These are phyloP conservation scores for Himalopsyche tibetana DNA, from an alignment of 2,888 invertebrate species.

Conservation along the genomic window DNA sequence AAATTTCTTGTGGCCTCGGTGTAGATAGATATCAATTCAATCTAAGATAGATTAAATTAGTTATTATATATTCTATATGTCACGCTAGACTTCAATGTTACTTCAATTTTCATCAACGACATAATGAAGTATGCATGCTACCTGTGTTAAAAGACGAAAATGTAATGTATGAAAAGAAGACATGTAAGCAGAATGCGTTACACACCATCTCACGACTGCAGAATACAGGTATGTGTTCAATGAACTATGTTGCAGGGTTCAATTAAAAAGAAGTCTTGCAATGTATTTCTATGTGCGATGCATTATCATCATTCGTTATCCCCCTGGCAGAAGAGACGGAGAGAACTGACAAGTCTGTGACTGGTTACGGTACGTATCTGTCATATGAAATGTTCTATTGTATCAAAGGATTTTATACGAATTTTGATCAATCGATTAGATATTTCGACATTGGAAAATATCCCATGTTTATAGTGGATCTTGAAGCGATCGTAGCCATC, in stretches of 20 bases:
- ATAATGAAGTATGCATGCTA: too few relatives aligned
- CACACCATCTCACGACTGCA: too few relatives aligned
- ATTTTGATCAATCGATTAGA: neutral
- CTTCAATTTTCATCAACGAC: too few relatives aligned
- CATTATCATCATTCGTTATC: neutral
- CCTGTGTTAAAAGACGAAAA: too few relatives aligned
- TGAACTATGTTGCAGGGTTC: slow-evolving; percentile 6
- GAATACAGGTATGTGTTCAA: neutral
- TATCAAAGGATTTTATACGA: neutral
- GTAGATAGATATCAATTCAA: too few relatives aligned
- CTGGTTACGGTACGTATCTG: neutral
- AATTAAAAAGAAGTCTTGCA: neutral
- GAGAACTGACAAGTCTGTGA: neutral
- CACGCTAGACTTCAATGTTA: too few relatives aligned
- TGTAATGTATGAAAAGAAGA: too few relatives aligned
- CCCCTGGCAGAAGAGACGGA: neutral
- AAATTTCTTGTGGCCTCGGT: too few relatives aligned
- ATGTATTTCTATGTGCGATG: neutral
- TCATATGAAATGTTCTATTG: neutral
- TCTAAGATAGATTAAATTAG: too few relatives aligned
- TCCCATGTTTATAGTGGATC: neutral
- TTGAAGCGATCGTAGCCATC: neutral
- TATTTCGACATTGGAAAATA: neutral
- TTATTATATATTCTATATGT: too few relatives aligned
- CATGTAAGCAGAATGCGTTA: too few relatives aligned